phyloP scores from a whole-genome alignment of 2,797 vertebrate genomes.

The Chloroceryle inda region DNA sequence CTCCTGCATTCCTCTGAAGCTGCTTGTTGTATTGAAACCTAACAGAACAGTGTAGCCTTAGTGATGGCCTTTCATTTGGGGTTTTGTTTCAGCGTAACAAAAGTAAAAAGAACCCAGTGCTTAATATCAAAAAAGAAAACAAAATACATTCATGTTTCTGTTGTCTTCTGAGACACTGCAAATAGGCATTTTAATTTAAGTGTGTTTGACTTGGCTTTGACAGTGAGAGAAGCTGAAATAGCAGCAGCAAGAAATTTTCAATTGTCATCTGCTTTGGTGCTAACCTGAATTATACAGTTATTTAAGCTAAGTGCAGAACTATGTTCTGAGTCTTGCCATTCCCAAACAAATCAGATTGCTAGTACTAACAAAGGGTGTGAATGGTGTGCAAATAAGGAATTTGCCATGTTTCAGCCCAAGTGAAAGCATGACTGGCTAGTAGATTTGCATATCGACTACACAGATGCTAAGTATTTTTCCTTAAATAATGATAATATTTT shows the following conservation, averaged over 20 bases:
- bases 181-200: constrained; percentile 24
- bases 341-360: background rate
- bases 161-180: background rate
- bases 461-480: background rate
- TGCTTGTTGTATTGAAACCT: background rate
- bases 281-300: constrained; percentile 16
- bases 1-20: background rate
- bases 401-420: background rate
- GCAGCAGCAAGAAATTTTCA: background rate
- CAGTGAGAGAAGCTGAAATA: constrained; percentile 25
- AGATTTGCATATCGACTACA: background rate
- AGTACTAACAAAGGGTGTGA: background rate
- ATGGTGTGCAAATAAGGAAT: background rate
- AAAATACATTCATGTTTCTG: background rate
- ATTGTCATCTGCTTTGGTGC: background rate
- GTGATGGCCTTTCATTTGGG: background rate
- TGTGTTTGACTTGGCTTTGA: constrained; percentile 28
- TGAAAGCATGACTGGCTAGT: background rate
- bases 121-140: background rate
- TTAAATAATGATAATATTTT: background rate
- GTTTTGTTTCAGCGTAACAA: background rate
- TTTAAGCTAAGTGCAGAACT: constrained; percentile 6
- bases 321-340: background rate
- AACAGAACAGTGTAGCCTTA: background rate
- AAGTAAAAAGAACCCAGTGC: background rate